These are phyloP conservation scores for Notothenia coriiceps DNA, from an alignment of 2,113 vertebrate species.

Conservation along the genomic window DNA sequence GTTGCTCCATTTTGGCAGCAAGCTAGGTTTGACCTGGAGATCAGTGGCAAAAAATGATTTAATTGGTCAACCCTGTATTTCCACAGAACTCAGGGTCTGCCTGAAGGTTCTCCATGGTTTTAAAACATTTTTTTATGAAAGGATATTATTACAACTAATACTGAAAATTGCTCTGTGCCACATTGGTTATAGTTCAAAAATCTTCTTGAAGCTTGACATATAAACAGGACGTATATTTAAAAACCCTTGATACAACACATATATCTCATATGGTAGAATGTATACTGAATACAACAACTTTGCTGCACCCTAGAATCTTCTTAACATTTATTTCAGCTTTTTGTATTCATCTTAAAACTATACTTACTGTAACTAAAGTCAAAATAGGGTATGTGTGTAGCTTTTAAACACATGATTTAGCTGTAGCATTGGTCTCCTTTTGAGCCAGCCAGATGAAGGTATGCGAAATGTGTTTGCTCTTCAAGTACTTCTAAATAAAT, in stretches of 20 bases:
- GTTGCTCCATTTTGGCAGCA: too few relatives aligned
- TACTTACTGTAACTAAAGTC: neutral
- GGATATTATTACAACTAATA: too few relatives aligned
- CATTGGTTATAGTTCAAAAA: neutral
- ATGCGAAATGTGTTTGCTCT: too few relatives aligned
- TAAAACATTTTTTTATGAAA: too few relatives aligned
- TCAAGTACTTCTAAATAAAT: neutral
- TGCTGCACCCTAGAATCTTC: neutral
- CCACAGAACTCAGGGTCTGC: too few relatives aligned
- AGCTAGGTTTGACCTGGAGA: too few relatives aligned
- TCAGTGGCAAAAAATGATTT: too few relatives aligned
- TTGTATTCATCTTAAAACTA: neutral
- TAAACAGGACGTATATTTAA: neutral
- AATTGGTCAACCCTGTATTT: too few relatives aligned
- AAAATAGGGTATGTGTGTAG: too few relatives aligned
- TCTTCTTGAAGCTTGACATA: neutral
- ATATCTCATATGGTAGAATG: too few relatives aligned
- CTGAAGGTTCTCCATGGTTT: too few relatives aligned
- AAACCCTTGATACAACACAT: neutral
- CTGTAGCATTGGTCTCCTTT: neutral
- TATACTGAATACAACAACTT: neutral
- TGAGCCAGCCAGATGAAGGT: neutral
- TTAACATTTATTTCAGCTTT: neutral
- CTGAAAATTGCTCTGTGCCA: neutral
- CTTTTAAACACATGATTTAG: too few relatives aligned